phyloP scores from a whole-genome alignment of 2,888 invertebrate genomes.

The Eupelmus urozonus region DNA sequence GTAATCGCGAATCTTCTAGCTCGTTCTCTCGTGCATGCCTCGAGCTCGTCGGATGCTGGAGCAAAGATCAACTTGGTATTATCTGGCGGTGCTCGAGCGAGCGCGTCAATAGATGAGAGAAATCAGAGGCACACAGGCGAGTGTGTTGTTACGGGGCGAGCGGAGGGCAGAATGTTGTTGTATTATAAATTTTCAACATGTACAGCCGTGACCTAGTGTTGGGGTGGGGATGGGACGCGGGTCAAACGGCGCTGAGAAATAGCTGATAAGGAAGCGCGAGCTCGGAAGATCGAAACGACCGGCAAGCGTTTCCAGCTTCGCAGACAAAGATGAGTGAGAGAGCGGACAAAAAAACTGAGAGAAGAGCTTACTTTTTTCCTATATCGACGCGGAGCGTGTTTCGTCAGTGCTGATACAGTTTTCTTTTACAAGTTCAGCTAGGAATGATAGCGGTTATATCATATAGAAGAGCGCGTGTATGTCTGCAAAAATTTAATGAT shows the following conservation, averaged over 20 bases:
- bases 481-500: neutral
- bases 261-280: neutral
- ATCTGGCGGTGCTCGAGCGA: slow-evolving; percentile 1
- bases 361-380: neutral
- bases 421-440: neutral
- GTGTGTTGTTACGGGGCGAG: neutral
- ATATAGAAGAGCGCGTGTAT: too few species aligned
- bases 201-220: slow-evolving; percentile 37
- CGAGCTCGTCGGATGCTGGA: slow-evolving; percentile 29
- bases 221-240: slow-evolving; percentile 50
- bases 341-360: neutral
- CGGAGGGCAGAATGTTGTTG: slow-evolving; percentile 16
- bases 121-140: slow-evolving; percentile 8
- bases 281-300: neutral
- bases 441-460: neutral
- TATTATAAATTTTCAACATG: too few species aligned
- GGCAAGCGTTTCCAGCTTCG: neutral
- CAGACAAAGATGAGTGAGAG: neutral
- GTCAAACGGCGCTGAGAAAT: slow-evolving; percentile 20
- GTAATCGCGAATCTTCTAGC: slow-evolving; percentile 27
- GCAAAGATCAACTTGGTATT: slow-evolving; percentile 54
- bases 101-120: slow-evolving; percentile 26
- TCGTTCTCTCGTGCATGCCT: too few species aligned
- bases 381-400: too few species aligned
- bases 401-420: neutral